Evolutionary conservation across 1,140 invertebrate species (phyloP).

Genomic region (Macrobrachium nipponense): DNA sequence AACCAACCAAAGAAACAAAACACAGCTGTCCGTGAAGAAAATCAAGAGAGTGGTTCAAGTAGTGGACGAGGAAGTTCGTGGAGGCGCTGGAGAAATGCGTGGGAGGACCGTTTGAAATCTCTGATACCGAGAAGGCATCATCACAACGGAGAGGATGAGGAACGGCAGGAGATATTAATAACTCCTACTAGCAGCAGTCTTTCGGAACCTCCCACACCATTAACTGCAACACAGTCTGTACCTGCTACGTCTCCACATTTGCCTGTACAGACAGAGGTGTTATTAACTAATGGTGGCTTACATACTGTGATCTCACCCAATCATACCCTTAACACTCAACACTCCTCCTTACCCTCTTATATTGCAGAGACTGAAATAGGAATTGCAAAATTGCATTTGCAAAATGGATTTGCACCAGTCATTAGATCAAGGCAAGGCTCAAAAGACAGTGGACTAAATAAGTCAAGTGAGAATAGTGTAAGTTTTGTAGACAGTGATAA

Average conservation of each 20-base stretch:
- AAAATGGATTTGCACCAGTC: constrained; percentile 53
- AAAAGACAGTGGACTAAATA: constrained; percentile 61
- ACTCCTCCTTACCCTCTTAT: constrained; percentile 29
- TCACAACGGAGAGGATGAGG: constrained; percentile 48
- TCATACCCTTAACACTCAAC: constrained; percentile 31
- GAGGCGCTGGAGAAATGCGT: constrained; percentile 43
- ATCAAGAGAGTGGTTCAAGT: constrained; percentile 12
- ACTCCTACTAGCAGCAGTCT: constrained; percentile 56
- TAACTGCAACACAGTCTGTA: constrained; percentile 46
- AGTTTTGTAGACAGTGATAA: constrained; percentile 58
- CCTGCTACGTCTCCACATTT: constrained; percentile 25
- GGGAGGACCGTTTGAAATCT: constrained; percentile 45
- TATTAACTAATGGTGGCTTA: constrained; percentile 51
- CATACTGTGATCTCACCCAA: constrained; percentile 53
- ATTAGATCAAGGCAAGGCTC: constrained; percentile 58
- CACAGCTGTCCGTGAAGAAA: constrained; percentile 44
- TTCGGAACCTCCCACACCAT: constrained; percentile 55
- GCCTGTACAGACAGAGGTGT: constrained; percentile 43
- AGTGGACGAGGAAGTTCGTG: constrained; percentile 48
- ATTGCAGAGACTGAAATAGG: constrained; percentile 60
- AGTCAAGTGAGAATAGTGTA: constrained; percentile 59
- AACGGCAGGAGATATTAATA: constrained; percentile 53
- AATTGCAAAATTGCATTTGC: constrained; percentile 59
- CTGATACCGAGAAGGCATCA: constrained; percentile 45
- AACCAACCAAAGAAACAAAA: constrained; percentile 57